Base-by-base conservation (phyloP, 2,888 invertebrate genomes). In the Cosmopolites sordidus region DNA sequence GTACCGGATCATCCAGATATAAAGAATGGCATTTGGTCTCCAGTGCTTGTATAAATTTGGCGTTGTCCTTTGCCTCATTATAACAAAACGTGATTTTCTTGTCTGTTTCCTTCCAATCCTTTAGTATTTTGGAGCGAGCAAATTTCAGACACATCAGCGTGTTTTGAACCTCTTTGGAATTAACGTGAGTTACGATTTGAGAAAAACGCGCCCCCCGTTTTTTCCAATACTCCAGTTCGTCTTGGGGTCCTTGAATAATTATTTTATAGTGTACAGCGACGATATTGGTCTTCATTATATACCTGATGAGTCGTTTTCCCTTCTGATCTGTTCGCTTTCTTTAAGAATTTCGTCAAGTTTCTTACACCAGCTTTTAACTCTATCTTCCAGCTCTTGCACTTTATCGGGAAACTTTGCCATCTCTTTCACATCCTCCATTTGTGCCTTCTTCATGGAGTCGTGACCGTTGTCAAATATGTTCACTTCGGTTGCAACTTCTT, bases 171-270 rank as follows among this genome's bases (percentile, higher is more conserved):
- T 91, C 89, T 43, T 79, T 80, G 42, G 84, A 83, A 80, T 86
- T 70, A 54, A 92, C 76, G 69, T 88, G 86, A 2, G 84, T 82
- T 9, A 89, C 82, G 1, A 93, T 82, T 69, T 92, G 90, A 4
- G 91, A 93, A 72, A 97, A 94, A 70, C 92, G 92, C 0, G 95
- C 93, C 33, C 92, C 92, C 27, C 96, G 79, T 65, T 90, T 89
- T 75, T 96, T 96, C 96, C 96, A 97, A 73, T 96, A 96, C 65
- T 92, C 92, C 33, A 97, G 77, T 70, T 97, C 97, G 67, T 96
- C 94, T 68, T 94, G 91, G 0, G 96, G 96, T 0, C 95, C 94
- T 64, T 33, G 33, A n/a, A 33, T 6, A 22, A 22, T 8, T 8
- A 22, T 22, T 22, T 22, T 22, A 22, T 8, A 3, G 22, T 22